Percentiles rank a stretch among this genome's conserved stretches.
Conservation (phyloP, 2,888 invertebrate species). For the Sclerodermus sp. region DNA sequence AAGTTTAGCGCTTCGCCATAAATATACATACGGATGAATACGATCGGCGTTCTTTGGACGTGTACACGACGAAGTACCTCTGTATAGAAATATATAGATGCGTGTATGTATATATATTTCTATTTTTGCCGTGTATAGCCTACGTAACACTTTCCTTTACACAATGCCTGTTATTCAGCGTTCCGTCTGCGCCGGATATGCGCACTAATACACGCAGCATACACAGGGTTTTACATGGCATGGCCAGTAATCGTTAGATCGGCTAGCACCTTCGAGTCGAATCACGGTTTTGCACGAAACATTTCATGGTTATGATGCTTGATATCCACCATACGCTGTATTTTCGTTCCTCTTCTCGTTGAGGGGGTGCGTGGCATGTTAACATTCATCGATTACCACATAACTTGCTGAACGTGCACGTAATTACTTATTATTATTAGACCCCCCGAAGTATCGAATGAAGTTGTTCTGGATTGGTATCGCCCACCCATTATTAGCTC, state of each 20-base stretch:
- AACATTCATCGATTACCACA: slow-evolving; percentile 31
- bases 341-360: slow-evolving; percentile 13
- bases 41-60: no score
- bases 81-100: no score
- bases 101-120: no score
- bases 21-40: no score
- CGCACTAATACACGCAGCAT: slow-evolving; percentile 7
- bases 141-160: slow-evolving; percentile 5
- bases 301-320: slow-evolving; percentile 25
- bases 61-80: no score
- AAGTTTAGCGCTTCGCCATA: no score
- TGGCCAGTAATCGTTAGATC: slow-evolving; percentile 31
- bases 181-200: slow-evolving; percentile 24
- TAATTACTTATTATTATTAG: slow-evolving; percentile 46
- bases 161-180: slow-evolving; percentile 11
- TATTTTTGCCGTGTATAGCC: no score
- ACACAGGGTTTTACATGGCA: slow-evolving; percentile 17
- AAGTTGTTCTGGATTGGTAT: slow-evolving; percentile 41
- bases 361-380: slow-evolving; percentile 35
- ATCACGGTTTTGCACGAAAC: slow-evolving; percentile 28
- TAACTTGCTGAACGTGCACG: slow-evolving; percentile 39
- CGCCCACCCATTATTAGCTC: slow-evolving; percentile 6
- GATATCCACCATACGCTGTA: slow-evolving; percentile 16
- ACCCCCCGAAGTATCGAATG: slow-evolving; percentile 30
- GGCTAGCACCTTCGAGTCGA: slow-evolving; percentile 21